Percentiles rank a stretch among this genome's conserved stretches.
Evolutionary conservation across 1,140 invertebrate species (phyloP).

Genomic region (Helicoverpa zea): DNA sequence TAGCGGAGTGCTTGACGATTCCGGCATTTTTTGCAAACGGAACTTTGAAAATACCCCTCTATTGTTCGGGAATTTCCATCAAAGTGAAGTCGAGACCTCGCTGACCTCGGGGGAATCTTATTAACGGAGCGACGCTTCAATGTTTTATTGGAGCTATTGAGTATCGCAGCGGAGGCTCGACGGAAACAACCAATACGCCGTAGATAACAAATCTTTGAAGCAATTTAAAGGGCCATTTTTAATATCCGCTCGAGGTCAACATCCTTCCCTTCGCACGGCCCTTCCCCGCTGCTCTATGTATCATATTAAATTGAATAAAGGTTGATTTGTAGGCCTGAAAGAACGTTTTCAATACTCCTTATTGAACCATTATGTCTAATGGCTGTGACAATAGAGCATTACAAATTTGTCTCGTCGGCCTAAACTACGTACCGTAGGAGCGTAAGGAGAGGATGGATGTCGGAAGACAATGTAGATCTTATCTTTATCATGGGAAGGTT

Average conservation of each 20-base stretch:
- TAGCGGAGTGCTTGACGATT: constrained; percentile 64
- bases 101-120: constrained; percentile 63
- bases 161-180: constrained; percentile 63
- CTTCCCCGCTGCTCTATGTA: constrained; percentile 63
- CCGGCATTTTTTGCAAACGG: constrained; percentile 60
- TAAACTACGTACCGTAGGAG: constrained; percentile 48
- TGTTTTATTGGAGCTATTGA: constrained; percentile 65
- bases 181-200: constrained; percentile 75
- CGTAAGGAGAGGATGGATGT: constrained; percentile 54
- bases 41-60: constrained; percentile 62
- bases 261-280: constrained; percentile 77
- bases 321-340: constrained; percentile 79
- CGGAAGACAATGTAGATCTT: constrained; percentile 71
- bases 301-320: constrained; percentile 80
- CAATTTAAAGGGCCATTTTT: constrained; percentile 82
- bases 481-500: constrained; percentile 65
- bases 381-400: constrained; percentile 82
- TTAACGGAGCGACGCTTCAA: constrained; percentile 65
- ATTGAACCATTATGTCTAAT: constrained; percentile 83
- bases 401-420: constrained; percentile 80
- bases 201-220: constrained; percentile 76
- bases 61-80: constrained; percentile 69
- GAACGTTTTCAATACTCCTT: constrained; percentile 83
- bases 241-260: constrained; percentile 81
- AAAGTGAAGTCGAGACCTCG: constrained; percentile 54